Evolutionary conservation across 1,140 invertebrate species (phyloP), one percentile per base, ranked within the genome.

Genomic region (Oscheius sp.): DNA sequence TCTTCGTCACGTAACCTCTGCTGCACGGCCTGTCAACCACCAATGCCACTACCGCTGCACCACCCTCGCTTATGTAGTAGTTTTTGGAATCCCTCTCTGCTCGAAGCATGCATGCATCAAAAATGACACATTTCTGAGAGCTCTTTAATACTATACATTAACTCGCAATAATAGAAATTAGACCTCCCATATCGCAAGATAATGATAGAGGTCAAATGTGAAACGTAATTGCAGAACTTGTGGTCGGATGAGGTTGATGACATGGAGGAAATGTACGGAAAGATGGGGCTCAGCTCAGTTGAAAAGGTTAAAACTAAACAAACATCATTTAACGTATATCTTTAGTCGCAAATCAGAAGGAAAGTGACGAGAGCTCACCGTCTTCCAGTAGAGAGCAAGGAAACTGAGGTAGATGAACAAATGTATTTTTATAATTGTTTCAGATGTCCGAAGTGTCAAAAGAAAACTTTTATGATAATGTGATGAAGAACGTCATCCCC

Each of bases 301-400:
- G 49, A 55, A 55, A 55, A 55, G 49, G 49, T 55, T 26, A 23
- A 55, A 55, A 7, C 7, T 23, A 13, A 23, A 23, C 49, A 7
- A 23, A 15, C 49, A 26, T 55, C 15, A n/a, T n/a, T n/a, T n/a
- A n/a, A n/a, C n/a, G 49, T 15, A 55, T 20, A 55, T 55, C 7
- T 26, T 65, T 31, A 49, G 13, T 61, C 45, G 42, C 35, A 64
- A 32, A 64, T 71, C 10, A 62, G 45, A 31, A 52, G 59, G 31
- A 68, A 68, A 42, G 67, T 68, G 23, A 61, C 55, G 3, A 58
- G 67, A 68, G 67, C 67, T 28, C 67, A 68, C 32, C 52, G 67
- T 36, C 35, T 55, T n/a, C 13, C 49, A 4, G 28, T 26, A 4
- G 49, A 55, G 28, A 55, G 49, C 49, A 55, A 55, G 49, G 49